Evolutionary conservation across 2,113 vertebrate species (phyloP).

Genomic region (Cricetomys ansorgei): DNA sequence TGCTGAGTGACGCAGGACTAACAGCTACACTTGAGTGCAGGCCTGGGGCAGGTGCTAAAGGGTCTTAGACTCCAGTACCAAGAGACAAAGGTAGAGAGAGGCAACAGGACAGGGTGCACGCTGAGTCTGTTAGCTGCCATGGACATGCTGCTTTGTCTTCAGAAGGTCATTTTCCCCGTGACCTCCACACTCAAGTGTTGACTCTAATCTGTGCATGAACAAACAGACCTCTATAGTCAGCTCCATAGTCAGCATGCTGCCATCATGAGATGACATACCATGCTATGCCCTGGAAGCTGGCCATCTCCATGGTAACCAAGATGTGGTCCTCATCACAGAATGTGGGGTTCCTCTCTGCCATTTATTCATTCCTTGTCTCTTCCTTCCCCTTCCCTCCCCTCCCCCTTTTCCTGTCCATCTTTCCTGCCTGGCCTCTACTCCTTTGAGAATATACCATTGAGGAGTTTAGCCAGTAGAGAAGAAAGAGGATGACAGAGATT

Average conservation of each 20-base stretch:
- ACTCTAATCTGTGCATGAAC: neutral
- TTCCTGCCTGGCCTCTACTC: neutral
- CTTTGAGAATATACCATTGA: neutral
- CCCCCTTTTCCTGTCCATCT: neutral
- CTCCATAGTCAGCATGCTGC: neutral
- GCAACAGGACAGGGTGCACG: accelerated
- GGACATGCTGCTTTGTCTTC: neutral
- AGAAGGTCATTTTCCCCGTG: neutral
- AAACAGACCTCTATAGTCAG: no score
- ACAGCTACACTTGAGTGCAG: no score
- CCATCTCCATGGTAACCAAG: neutral
- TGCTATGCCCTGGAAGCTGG: neutral
- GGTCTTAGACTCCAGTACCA: neutral
- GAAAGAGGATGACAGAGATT: neutral
- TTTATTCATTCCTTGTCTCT: neutral
- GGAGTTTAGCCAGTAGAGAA: neutral
- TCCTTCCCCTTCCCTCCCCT: no score
- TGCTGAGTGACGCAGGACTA: no score
- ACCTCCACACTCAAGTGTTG: neutral
- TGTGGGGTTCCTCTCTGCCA: neutral
- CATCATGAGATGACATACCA: neutral
- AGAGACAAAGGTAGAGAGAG: neutral
- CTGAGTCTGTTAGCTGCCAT: accelerated
- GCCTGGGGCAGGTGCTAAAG: no score
- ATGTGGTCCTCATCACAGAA: neutral